A percentile compares a stretch with the other conserved stretches of the same genome.
phyloP scores from a whole-genome alignment of 1,140 invertebrate genomes.

The Leptinotarsa texana region DNA sequence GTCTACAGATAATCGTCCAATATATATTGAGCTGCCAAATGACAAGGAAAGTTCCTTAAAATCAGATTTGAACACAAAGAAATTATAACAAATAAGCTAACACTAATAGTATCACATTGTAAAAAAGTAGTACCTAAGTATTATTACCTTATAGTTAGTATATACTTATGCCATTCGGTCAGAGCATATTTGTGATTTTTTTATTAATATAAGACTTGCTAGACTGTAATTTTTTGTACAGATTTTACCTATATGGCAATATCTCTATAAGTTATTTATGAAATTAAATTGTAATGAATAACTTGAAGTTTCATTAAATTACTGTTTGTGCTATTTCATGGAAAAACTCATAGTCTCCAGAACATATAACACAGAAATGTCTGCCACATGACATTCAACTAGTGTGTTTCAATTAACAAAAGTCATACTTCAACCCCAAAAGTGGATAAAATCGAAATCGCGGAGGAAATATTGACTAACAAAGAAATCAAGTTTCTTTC shows the following conservation, averaged over 20 bases:
- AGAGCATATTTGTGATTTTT: constrained; percentile 29
- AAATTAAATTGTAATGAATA: constrained; percentile 24
- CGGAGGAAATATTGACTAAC: too few relatives aligned
- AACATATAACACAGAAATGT: too few relatives aligned
- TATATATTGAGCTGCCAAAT: constrained; percentile 61
- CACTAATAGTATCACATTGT: not conserved
- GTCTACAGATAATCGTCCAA: constrained; percentile 58
- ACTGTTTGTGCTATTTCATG: too few relatives aligned
- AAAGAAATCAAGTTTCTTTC: too few relatives aligned
- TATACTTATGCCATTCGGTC: constrained; percentile 19
- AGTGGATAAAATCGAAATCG: too few relatives aligned
- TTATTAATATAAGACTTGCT: constrained; percentile 28
- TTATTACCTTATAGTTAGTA: constrained; percentile 9
- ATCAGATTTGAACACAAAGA: constrained; percentile 10
- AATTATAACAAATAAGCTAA: not conserved
- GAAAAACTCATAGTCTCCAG: too few relatives aligned
- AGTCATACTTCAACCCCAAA: too few relatives aligned
- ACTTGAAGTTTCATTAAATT: not conserved
- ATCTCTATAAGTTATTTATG: constrained; percentile 26
- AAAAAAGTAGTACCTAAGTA: constrained; percentile 16
- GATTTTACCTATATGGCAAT: constrained; percentile 18
- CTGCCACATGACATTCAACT: too few relatives aligned
- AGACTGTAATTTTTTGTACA: constrained; percentile 21
- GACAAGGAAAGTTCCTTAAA: constrained; percentile 47
- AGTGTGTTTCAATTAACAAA: too few relatives aligned